Base-by-base conservation (phyloP, 2,888 invertebrate genomes). In the Mamestra brassicae region DNA sequence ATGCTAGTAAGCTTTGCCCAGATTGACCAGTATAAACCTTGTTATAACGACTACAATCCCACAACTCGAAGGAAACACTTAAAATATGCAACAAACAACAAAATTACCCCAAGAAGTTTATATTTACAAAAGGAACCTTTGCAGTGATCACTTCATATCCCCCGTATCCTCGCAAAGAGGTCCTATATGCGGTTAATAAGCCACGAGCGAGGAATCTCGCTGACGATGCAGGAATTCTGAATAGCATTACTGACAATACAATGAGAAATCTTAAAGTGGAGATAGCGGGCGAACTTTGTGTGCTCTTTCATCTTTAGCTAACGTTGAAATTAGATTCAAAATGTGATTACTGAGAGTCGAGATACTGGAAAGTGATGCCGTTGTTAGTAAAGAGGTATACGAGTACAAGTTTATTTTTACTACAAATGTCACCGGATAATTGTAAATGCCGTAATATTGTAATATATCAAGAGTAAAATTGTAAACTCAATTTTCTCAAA, bases 141-240 rank as follows among this genome's bases (percentile, higher is more conserved):
- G 52, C 50, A 58, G 38, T 52, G 80, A 73, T 73, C 47, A 60
- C 74, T 64, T n/a, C 17, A 47, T 47, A 80, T 38, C 34, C 78
- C 42, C 17, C 7, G 36, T 45, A 78, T 42, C 26, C 17, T 34
- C 34, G 10, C 52, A 72, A 73, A 80, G 64, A 47, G 47, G 4
- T 47, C 34, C 8, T 64, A 64, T 34, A 34, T 61, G 15, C 26
- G 26, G 52, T 68, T 77, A 82, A 71, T 78, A 78, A 82, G 67
- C 71, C 66, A 34, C 26, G 34, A 64, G 63, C 11, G 11, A 36
- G 66, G 15, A 76, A 58, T 45, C 38, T 60, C 55, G 10, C 77
- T 77, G 80, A 80, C 83, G 78, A 52, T 72, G 83, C 81, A 78
- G 57, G 63, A 83, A 70, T 74, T 68, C 69, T 84, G 74, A 77